A percentile compares a stretch with the other conserved stretches of the same genome.
Evolutionary conservation across 2,888 invertebrate genomes (phyloP).

Genomic region (Ornithoptera priamus): DNA sequence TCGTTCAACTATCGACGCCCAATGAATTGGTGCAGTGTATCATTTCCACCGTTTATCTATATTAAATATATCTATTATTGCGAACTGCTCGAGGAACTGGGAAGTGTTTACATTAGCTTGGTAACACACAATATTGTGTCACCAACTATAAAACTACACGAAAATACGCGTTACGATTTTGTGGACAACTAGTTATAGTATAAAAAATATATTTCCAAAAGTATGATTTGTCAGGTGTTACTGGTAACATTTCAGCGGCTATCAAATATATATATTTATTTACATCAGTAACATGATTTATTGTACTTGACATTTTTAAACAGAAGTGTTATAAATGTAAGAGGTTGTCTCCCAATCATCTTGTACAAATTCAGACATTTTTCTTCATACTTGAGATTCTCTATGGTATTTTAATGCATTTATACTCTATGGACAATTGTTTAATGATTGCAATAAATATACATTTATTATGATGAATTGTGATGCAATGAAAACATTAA

Average conservation of each 20-base stretch:
- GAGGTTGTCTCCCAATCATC: background rate
- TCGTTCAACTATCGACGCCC: background rate
- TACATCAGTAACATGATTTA: slow-evolving; percentile 4
- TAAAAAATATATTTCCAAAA: slow-evolving; percentile 4
- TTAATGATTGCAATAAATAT: slow-evolving; percentile 3
- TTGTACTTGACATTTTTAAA: slow-evolving; percentile 23
- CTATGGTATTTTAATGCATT: slow-evolving; percentile 7
- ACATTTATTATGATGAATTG: slow-evolving; percentile 2
- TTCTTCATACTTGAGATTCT: slow-evolving; percentile 8
- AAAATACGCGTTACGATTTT: background rate
- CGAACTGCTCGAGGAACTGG: background rate
- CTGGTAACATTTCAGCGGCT: slow-evolving; percentile 10
- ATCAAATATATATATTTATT: slow-evolving; percentile 22
- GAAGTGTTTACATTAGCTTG: background rate
- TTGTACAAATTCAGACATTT: background rate
- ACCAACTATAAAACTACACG: slow-evolving; percentile 1
- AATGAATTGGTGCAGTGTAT: background rate
- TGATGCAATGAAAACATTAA: slow-evolving; percentile 5
- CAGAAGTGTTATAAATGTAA: background rate
- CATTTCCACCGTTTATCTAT: too few species aligned
- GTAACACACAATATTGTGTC: background rate
- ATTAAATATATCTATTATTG: too few species aligned
- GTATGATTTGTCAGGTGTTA: slow-evolving; percentile 20
- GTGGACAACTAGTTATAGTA: slow-evolving; percentile 1
- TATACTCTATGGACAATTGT: slow-evolving; percentile 10